A percentile compares a stretch with the other conserved stretches of the same genome.
Evolutionary conservation across 2,113 vertebrate genomes (phyloP).

Genomic region (Platycercus adscitus): DNA sequence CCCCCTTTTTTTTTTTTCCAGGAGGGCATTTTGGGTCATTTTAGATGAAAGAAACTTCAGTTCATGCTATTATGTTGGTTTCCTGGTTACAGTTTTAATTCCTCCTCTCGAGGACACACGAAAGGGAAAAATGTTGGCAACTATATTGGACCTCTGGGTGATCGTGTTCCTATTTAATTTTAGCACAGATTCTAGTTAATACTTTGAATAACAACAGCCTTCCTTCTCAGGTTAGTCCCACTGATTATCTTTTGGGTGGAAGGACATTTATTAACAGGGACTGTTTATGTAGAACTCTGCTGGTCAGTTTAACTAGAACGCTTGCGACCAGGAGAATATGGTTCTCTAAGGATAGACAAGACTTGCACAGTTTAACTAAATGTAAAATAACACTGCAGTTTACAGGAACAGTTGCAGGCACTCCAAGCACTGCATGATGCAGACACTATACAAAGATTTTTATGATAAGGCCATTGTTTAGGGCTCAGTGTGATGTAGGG

Average conservation of each 20-base stretch:
- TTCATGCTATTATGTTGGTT: conserved; percentile 22
- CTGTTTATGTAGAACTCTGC: background rate
- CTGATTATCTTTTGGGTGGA: background rate
- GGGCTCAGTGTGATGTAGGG: background rate
- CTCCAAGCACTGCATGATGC: background rate
- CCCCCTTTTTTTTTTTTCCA: background rate
- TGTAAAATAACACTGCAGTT: background rate
- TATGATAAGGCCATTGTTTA: background rate
- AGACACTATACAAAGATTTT: background rate
- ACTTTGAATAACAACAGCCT: background rate
- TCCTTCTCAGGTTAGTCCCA: background rate
- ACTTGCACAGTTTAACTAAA: background rate
- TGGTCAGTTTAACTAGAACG: background rate
- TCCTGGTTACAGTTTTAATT: conserved; percentile 36
- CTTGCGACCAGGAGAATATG: background rate
- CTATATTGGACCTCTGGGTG: background rate
- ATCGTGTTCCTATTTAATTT: conserved; percentile 3
- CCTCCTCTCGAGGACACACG: background rate
- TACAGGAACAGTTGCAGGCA: background rate
- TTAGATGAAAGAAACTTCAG: conserved; percentile 38
- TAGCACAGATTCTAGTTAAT: background rate
- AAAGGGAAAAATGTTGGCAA: conserved; percentile 21
- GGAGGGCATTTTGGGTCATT: conserved; percentile 44
- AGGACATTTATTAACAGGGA: background rate
- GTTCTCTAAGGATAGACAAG: background rate